Evolutionary conservation across 2,888 invertebrate species (phyloP).

Genomic region (Drosophila putrida): DNA sequence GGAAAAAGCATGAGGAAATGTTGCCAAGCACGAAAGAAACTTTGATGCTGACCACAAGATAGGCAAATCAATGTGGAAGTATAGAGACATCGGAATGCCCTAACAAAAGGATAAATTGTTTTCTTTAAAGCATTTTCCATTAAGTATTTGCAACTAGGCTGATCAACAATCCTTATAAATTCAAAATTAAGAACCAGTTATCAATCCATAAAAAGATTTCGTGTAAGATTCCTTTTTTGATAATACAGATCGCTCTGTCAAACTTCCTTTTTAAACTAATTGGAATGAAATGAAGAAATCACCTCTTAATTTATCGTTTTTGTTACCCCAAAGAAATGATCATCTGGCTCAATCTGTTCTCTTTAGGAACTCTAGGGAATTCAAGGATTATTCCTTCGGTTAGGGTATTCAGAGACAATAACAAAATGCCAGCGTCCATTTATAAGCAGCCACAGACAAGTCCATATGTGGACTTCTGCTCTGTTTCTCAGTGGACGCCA

Average conservation of each 20-base stretch:
- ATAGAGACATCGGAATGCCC: slow-evolving; percentile 22
- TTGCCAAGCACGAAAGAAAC: slow-evolving; percentile 51
- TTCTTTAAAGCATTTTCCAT: too few species aligned
- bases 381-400: background rate
- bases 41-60: slow-evolving; percentile 52
- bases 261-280: too few species aligned
- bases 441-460: slow-evolving; percentile 21
- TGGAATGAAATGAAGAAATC: too few species aligned
- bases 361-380: background rate
- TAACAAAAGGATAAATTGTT: background rate
- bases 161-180: too few species aligned
- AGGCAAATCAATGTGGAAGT: slow-evolving; percentile 4
- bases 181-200: too few species aligned
- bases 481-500: slow-evolving; percentile 35
- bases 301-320: background rate
- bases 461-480: slow-evolving; percentile 50
- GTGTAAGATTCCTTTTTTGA: too few species aligned
- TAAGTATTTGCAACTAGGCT: too few species aligned
- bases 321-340: background rate
- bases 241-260: too few species aligned
- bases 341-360: background rate
- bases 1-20: slow-evolving; percentile 50
- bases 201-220: too few species aligned
- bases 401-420: slow-evolving; percentile 33
- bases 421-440: slow-evolving; percentile 7